Evolutionary conservation across 2,888 invertebrate species (phyloP).

Genomic region (Protula sp.): DNA sequence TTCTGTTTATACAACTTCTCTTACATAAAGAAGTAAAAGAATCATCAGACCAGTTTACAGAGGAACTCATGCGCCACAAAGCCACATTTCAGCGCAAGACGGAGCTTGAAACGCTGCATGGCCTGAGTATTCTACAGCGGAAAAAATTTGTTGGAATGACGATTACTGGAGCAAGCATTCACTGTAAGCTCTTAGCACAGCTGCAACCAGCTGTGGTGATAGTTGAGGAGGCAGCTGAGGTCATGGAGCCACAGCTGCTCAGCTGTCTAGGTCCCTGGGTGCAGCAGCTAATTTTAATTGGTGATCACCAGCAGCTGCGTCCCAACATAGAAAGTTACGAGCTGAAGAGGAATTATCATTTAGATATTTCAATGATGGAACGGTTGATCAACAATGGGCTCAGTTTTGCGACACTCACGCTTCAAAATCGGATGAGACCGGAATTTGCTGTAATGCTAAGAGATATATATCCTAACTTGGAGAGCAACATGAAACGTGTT

Average conservation of each 20-base stretch:
- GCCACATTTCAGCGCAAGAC: neutral
- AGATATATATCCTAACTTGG: constrained; percentile 17
- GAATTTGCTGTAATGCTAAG: constrained; percentile 14
- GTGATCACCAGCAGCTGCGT: constrained; percentile 21
- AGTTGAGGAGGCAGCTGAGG: constrained; percentile 22
- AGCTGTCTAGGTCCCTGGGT: constrained; percentile 12
- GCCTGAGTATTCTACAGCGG: neutral
- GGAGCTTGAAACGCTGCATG: constrained; percentile 9
- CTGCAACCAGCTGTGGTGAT: constrained; percentile 14
- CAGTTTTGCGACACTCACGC: constrained; percentile 5
- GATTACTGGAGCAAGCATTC: constrained; percentile 20
- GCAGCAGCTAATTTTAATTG: constrained; percentile 20
- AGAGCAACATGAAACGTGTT: constrained; percentile 14
- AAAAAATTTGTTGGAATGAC: constrained; percentile 18
- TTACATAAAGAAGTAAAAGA: constrained; percentile 2
- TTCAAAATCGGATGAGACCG: constrained; percentile 20
- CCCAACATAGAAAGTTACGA: constrained; percentile 15
- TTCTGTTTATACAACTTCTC: constrained; percentile 7
- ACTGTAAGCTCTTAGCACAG: constrained; percentile 6
- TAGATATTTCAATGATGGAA: constrained; percentile 23
- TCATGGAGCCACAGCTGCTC: constrained; percentile 18
- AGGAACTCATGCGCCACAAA: neutral
- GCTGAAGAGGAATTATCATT: constrained; percentile 10
- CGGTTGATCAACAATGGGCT: constrained; percentile 16
- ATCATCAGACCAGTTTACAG: constrained; percentile 2